These are phyloP conservation scores for Labeo catla DNA, from an alignment of 2,113 vertebrate species.

Conservation along the genomic window DNA sequence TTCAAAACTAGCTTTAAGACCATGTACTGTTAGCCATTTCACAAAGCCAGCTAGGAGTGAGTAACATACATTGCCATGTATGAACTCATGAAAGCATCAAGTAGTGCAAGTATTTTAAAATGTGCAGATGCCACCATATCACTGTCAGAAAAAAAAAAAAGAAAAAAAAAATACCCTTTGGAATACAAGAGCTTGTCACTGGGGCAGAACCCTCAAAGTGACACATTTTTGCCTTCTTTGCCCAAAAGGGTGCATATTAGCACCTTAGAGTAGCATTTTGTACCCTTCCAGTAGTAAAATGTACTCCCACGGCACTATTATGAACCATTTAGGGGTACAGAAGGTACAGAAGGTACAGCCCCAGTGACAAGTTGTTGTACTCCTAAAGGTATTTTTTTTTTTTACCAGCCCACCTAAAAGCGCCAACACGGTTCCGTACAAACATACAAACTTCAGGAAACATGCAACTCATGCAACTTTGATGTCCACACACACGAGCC, in stretches of 20 bases:
- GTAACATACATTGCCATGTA: background rate
- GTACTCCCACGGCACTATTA: background rate
- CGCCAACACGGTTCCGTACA: background rate
- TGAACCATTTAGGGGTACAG: background rate
- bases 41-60: background rate
- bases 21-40: background rate
- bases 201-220: too few relatives aligned
- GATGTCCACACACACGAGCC: background rate
- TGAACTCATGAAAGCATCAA: background rate
- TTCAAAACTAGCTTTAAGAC: background rate
- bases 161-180: too few relatives aligned
- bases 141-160: too few relatives aligned
- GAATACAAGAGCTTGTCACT: too few relatives aligned
- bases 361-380: background rate
- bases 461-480: constrained; percentile 1
- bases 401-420: background rate
- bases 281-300: background rate
- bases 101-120: background rate
- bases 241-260: too few relatives aligned
- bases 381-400: background rate
- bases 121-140: background rate
- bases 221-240: too few relatives aligned
- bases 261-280: too few relatives aligned
- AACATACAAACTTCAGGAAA: background rate
- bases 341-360: background rate